Evolutionary conservation across 2,797 vertebrate genomes (phyloP), one percentile per base, ranked within the genome.

Genomic region (Gambusia yucatana): DNA sequence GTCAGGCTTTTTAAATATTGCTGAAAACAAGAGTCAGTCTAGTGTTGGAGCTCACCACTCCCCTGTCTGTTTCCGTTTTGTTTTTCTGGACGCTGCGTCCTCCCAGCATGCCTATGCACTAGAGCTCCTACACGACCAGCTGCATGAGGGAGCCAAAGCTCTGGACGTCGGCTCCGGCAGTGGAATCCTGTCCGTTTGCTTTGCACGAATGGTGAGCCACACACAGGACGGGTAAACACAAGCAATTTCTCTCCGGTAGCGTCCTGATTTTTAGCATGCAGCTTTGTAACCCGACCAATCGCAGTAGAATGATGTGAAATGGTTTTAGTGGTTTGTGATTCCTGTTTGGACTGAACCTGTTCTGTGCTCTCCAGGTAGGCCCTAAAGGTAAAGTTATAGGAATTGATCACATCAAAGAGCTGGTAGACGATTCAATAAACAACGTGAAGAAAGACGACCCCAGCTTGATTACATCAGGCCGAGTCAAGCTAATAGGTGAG

Each of bases 391-490:
- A 96, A 95, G 98, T 99, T 91, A 96, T 99, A 94, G 98, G 98
- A 94, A 99, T 99, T 81, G 98, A 99, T 94, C 98, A 99, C 94
- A 99, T 99, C 94, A 97, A 99, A 94, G 98, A 99, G 91, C 95
- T 99, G 93, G 98, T 99, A 93, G 98, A 99, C 41, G 98, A 99
- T 83, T 98, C 98, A 55, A 87, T 98, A 95, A 98, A 92, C 93
- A 99, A 99, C 69, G 97, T 99, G 90, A 98, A 96, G 96, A 99
- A 99, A 94, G 98, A 99, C 0, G 98, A 99, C 86, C 96, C 97
- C 72, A 93, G 95, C 90, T 97, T 99, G 94, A 94, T 99, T 92
- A 95, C 97, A 86, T 99, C 98, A 47, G 97, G 98, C 90, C 96
- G 97, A 94, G 91, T 99, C 86, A 97, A 95, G 79, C 96, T 99